Evolutionary conservation across 2,888 invertebrate genomes (phyloP), one percentile per base, ranked within the genome.

Genomic region (Aricia artaxerxes): DNA sequence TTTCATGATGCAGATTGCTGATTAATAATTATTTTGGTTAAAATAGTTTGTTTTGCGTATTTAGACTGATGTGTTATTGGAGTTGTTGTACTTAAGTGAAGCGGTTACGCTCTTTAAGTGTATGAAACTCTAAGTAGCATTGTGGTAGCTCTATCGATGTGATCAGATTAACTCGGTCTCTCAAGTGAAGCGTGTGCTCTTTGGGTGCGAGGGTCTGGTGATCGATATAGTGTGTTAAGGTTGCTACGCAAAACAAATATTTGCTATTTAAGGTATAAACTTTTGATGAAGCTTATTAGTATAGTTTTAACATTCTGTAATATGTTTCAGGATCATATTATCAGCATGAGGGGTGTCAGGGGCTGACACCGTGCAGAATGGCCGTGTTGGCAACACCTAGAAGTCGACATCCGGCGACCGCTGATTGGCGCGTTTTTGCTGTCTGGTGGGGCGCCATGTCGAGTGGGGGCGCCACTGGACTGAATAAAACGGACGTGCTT

Each of bases 81-180:
- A n/a, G 60, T 16, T 13, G 60, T 60, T 60, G 60, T 60, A 3
- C 61, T 61, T 24, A 61, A 61, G 61, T 61, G 61, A 61, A 61
- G 61, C 61, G 61, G 61, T 60, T 61, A 24, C 24, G 61, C 61
- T 61, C 61, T 61, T 61, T 61, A 61, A 61, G 61, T 61, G 24
- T 24, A 61, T 4, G 7, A 61, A 24, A 61, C 61, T 61, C 7
- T 60, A 60, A 24, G 24, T 24, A 60, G 61, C 24, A 24, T 24
- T 61, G 60, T 61, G 61, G 24, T 24, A 24, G 5, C 61, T 24
- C 1, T 61, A 61, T n/a, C 24, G 24, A 24, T n/a, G 24, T 6
- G 6, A 7, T n/a, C n/a, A n/a, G 61, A 61, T 61, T 7, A 61
- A 61, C 61, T 24, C 60, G 60, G 60, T 60, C 60, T 60, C 16